These are phyloP conservation scores for Oreochromis spilurus DNA, from an alignment of 2,113 vertebrate species.

Conservation along the genomic window DNA sequence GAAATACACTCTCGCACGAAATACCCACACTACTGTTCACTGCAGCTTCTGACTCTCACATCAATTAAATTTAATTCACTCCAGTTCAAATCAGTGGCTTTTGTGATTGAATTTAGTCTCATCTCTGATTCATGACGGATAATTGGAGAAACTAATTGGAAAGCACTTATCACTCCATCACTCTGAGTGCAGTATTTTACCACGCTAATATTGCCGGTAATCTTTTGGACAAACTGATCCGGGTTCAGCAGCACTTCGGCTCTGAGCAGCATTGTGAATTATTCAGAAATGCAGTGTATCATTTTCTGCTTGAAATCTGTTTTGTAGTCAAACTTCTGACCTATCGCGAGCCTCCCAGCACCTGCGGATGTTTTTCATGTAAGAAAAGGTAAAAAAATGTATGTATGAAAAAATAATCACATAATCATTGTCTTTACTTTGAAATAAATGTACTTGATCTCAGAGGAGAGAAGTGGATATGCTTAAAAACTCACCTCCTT, in stretches of 20 bases:
- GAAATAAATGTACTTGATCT: not conserved
- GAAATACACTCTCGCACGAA: not conserved
- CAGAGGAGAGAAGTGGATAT: not conserved
- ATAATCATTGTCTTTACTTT: not conserved
- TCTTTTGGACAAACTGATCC: not conserved
- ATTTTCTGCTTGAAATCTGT: not conserved
- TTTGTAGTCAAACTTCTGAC: not conserved
- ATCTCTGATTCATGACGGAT: conserved; percentile 4
- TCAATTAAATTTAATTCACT: conserved; percentile 1
- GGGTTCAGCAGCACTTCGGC: not conserved
- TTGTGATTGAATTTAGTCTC: not conserved
- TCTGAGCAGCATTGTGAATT: not conserved
- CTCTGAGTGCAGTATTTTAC: not conserved
- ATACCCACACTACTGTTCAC: not conserved
- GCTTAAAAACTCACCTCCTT: not conserved
- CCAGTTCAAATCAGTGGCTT: not conserved
- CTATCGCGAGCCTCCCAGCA: not conserved
- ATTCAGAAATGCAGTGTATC: not conserved
- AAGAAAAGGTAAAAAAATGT: not conserved
- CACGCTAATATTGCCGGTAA: not conserved
- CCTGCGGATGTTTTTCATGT: conserved; percentile 27
- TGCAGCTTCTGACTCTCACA: not conserved
- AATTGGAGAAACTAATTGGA: conserved; percentile 9
- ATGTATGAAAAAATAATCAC: not conserved
- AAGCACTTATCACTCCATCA: not conserved